phyloP scores from a whole-genome alignment of 2,113 vertebrate genomes.

The Pteronura brasiliensis region DNA sequence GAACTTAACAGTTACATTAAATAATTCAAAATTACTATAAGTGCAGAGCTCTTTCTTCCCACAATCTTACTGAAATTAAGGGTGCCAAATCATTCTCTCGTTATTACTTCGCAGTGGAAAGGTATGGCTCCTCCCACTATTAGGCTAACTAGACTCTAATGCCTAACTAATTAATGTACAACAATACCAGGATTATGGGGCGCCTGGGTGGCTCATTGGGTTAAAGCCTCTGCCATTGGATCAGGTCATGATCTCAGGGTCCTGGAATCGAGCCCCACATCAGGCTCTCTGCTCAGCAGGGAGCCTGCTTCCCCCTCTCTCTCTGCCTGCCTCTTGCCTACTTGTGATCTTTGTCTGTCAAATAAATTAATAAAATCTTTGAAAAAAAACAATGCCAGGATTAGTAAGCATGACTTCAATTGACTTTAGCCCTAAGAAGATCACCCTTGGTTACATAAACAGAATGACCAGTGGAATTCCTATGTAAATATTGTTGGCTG shows the following conservation, averaged over 20 bases:
- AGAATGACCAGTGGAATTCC: background rate
- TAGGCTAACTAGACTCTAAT: background rate
- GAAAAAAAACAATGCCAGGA: background rate
- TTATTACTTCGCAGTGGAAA: background rate
- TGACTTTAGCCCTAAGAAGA: background rate
- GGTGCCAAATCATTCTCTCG: background rate
- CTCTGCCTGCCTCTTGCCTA: too few species aligned
- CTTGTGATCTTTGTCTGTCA: too few species aligned
- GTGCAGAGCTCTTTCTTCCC: background rate
- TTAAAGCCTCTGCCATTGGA: too few species aligned
- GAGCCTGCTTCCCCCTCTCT: too few species aligned
- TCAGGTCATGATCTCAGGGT: too few species aligned
- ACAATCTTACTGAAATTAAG: background rate
- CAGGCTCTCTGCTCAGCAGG: too few species aligned
- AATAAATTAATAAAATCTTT: too few species aligned
- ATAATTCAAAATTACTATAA: constrained; percentile 20
- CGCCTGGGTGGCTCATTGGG: too few species aligned
- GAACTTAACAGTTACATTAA: background rate
- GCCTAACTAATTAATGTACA: background rate
- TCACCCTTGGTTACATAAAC: background rate
- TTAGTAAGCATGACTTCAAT: background rate
- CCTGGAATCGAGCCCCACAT: too few species aligned
- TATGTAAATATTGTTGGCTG: background rate
- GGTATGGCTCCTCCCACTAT: background rate
- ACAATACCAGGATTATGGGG: background rate